Evolutionary conservation across 2,113 vertebrate species (phyloP), one percentile per base, ranked within the genome.

Genomic region (Siphamia tubifer): DNA sequence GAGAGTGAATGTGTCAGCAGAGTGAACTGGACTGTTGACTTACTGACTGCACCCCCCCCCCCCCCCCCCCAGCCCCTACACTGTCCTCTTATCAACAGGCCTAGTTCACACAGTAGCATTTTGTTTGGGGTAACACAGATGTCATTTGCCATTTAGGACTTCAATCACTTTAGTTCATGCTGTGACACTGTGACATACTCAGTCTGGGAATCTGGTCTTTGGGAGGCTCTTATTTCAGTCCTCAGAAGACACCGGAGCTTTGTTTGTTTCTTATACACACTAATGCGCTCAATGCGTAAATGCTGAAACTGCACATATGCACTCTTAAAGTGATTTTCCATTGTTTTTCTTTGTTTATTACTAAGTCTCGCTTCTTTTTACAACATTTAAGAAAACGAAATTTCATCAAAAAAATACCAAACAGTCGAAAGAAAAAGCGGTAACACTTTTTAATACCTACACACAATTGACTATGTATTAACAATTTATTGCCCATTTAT

Each of bases 1-100:
- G 89, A 53, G 71, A 92, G 83, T 89, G 53, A 82, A 49, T 82
- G 69, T 70, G 75, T 92, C 90, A 89, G 89, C 90, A 91, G 84
- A 83, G 74, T 55, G 70, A 82, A 49, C 43, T 27, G 53, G 38
- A 67, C 74, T 74, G 71, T 63, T 85, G 72, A 77, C 74, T 53
- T 74, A 21, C 62, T 54, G 53, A 32, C 67, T 31, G 44, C 10
- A 4, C 16, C 5, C 21, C n/a, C 48, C 10, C 6, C 16, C 5
- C 21, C n/a, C 45, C 25, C 27, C 34, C 16, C 49, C 40, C 27
- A 27, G 80, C 12, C 4, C 49, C 21, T 1, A 24, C 44, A 4
- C 27, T 13, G 0, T n/a, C 36, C 16, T 21, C 61, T 76, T 67
- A 62, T 81, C 79, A 70, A 7, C 78, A 73, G 68, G 76, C 81